phyloP scores from a whole-genome alignment of 2,113 vertebrate species.

The Chaenogobius annularis region DNA sequence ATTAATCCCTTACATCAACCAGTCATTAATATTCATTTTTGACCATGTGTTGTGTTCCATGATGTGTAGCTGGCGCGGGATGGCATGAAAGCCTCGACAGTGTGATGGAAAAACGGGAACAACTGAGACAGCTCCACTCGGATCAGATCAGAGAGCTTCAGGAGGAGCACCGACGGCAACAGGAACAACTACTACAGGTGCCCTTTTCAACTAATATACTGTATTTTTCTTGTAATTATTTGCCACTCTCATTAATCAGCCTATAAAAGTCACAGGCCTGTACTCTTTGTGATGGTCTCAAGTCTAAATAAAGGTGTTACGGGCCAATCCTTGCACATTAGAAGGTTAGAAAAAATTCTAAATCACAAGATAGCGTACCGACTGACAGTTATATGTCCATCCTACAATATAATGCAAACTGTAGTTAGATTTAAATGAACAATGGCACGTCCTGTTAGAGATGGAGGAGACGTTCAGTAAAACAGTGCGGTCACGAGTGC shows the following conservation, averaged over 20 bases:
- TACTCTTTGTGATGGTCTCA: neutral
- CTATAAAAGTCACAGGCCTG: neutral
- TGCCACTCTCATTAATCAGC: neutral
- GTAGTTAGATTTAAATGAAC: neutral
- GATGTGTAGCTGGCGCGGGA: conserved; percentile 15
- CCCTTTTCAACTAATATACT: neutral
- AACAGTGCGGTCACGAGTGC: conserved; percentile 44
- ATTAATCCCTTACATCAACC: neutral
- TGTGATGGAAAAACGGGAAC: conserved; percentile 34
- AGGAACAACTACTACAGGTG: conserved; percentile 72
- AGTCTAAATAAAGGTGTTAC: neutral
- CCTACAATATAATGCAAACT: neutral
- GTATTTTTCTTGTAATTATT: neutral
- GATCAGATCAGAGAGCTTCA: conserved; percentile 61
- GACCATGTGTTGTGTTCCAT: conserved; percentile 12
- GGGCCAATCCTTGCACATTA: neutral
- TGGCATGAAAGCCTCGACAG: neutral
- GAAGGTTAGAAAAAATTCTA: neutral
- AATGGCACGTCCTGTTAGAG: neutral
- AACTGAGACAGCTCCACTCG: conserved; percentile 48
- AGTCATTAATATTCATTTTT: conserved; percentile 1
- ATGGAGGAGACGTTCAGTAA: conserved; percentile 8
- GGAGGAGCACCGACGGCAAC: conserved; percentile 64
- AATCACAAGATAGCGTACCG: neutral
- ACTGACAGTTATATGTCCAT: neutral